Conservation (phyloP, 2,797 vertebrate genomes). For the Columba guinea region DNA sequence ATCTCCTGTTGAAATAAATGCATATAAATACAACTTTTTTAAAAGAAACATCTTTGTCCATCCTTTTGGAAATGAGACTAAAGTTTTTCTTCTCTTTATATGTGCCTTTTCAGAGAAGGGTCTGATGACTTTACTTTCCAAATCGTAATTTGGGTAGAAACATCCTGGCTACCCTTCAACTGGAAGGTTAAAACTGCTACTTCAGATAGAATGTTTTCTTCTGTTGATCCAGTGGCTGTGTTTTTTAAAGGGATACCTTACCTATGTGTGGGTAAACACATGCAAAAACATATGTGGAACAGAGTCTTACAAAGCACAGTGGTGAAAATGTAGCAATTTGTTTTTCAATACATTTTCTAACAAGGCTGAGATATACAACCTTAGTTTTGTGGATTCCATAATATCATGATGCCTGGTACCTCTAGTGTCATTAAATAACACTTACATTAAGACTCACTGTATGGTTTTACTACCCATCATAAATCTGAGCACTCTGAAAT, state of each 20-base stretch:
- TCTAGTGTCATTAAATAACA: background rate
- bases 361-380: background rate
- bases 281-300: background rate
- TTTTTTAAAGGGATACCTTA: background rate
- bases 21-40: background rate
- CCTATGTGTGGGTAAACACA: background rate
- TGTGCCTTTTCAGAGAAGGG: background rate
- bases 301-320: background rate
- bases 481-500: background rate
- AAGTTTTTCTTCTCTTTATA: background rate
- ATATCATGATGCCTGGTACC: background rate
- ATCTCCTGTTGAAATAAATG: background rate
- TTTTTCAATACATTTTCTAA: background rate
- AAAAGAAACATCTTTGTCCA: background rate
- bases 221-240: background rate
- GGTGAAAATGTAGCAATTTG: background rate
- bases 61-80: background rate
- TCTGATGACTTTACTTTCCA: background rate
- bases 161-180: background rate
- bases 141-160: background rate
- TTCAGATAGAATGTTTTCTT: background rate
- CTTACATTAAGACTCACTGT: background rate
- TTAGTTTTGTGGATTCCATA: background rate
- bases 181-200: rapidly evolving
- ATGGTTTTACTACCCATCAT: background rate